Evolutionary conservation across 1,140 invertebrate species (phyloP).

Genomic region (Anoplolepis gracilipes): DNA sequence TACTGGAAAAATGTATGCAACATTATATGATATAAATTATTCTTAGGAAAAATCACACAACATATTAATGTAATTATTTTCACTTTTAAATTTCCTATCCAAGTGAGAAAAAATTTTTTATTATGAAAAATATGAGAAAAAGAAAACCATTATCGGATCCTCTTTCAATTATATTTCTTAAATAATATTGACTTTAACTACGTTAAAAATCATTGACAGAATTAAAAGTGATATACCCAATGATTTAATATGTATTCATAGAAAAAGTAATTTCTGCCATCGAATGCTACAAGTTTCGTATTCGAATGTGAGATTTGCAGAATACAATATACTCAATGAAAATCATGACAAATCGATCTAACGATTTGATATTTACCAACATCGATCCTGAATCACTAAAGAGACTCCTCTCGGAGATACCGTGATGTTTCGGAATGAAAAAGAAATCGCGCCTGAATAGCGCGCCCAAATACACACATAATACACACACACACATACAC

Average conservation of each 20-base stretch:
- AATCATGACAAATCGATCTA: background rate
- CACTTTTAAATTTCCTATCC: no score
- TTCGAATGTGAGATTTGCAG: background rate
- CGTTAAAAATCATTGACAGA: background rate
- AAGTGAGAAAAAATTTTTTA: no score
- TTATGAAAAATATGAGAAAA: no score
- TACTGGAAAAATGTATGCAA: no score
- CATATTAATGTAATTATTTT: no score
- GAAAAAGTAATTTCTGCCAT: background rate
- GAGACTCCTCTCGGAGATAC: slow-evolving; percentile 19
- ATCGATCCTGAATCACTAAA: slow-evolving; percentile 29
- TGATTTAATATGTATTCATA: background rate
- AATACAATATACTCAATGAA: background rate
- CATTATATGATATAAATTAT: no score
- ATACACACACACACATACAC: background rate
- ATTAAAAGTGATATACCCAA: background rate
- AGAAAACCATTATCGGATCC: no score
- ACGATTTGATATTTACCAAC: slow-evolving; percentile 36
- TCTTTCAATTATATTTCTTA: no score
- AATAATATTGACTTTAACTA: background rate
- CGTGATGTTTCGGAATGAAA: background rate
- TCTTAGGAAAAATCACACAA: no score
- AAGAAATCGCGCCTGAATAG: slow-evolving; percentile 12
- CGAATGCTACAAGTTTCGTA: background rate
- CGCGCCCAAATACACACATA: background rate